phyloP scores from a whole-genome alignment of 1,140 invertebrate genomes.

The Drosophila pallidifrons region DNA sequence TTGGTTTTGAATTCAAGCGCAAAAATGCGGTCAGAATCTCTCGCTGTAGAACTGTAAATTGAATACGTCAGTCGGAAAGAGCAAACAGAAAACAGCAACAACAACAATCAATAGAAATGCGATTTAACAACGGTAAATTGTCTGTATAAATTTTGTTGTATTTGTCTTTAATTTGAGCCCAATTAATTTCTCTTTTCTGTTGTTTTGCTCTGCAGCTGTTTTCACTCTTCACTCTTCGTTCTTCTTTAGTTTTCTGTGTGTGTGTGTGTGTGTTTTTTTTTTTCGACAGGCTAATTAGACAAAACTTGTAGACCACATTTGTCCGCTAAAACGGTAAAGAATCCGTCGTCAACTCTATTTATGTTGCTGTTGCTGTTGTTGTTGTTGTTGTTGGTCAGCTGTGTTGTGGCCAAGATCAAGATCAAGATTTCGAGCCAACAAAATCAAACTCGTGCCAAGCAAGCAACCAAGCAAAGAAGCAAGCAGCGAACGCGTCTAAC shows the following conservation, averaged over 20 bases:
- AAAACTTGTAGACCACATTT: constrained; percentile 13
- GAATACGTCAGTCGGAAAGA: constrained; percentile 9
- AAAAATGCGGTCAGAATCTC: constrained; percentile 79
- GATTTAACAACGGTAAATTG: constrained; percentile 62
- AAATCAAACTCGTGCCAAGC: constrained; percentile 11
- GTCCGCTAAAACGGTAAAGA: constrained; percentile 11
- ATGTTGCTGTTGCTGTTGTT: background rate
- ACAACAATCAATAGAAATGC: constrained; percentile 46
- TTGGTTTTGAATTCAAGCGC: constrained; percentile 54
- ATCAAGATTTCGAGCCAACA: background rate
- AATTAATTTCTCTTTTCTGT: constrained; percentile 75
- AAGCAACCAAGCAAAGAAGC: no score
- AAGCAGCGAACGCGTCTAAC: constrained; percentile 22
- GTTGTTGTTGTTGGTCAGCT: background rate
- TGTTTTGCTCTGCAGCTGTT: constrained; percentile 26
- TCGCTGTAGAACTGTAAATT: constrained; percentile 70
- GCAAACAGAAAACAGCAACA: constrained; percentile 1
- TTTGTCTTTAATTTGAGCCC: constrained; percentile 75
- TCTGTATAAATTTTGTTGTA: constrained; percentile 37
- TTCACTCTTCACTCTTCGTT: constrained; percentile 43
- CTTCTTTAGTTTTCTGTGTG: constrained; percentile 3
- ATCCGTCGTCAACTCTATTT: background rate
- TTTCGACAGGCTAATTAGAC: constrained; percentile 13
- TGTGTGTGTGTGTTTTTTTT: background rate
- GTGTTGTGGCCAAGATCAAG: constrained; percentile 3